A percentile compares a stretch with the other conserved stretches of the same genome.
Conservation (phyloP, 2,888 invertebrate species). For the Opisthograptis luteolata region DNA sequence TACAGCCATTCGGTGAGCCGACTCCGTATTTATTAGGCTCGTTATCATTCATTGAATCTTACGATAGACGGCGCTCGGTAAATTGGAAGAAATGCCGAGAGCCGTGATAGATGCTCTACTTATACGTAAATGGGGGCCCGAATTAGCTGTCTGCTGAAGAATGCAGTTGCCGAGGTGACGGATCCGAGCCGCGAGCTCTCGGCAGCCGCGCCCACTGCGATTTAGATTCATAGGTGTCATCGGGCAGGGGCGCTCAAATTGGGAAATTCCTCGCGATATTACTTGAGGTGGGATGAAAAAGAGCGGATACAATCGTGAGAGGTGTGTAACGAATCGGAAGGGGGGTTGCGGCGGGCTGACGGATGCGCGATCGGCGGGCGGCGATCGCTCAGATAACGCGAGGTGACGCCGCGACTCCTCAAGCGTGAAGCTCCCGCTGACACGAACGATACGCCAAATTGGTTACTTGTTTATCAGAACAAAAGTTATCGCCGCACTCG, state of each 20-base stretch:
- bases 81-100: conserved; percentile 72
- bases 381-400: conserved; percentile 1
- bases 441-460: conserved; percentile 3
- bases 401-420: conserved; percentile 4
- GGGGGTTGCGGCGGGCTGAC: conserved; percentile 23
- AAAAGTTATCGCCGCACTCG: conserved; percentile 5
- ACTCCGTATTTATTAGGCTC: conserved; percentile 82
- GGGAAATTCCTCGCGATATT: conserved; percentile 72
- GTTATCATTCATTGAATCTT: conserved; percentile 84
- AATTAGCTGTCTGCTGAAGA: conserved; percentile 79
- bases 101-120: conserved; percentile 75
- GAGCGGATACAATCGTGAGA: conserved; percentile 41
- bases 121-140: conserved; percentile 77
- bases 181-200: conserved; percentile 59
- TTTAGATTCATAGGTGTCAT: conserved; percentile 78
- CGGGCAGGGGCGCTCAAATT: conserved; percentile 68
- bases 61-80: conserved; percentile 71
- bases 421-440: conserved; percentile 1
- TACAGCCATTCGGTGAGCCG: conserved; percentile 79
- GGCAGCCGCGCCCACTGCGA: conserved; percentile 52
- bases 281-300: conserved; percentile 59
- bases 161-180: conserved; percentile 78
- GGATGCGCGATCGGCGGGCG: conserved; percentile 3
- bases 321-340: conserved; percentile 41
- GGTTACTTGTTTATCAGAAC: not conserved